Percentiles rank a stretch among this genome's conserved stretches.
These are phyloP conservation scores for Nyctibius grandis DNA, from an alignment of 2,797 vertebrate species.

Conservation along the genomic window DNA sequence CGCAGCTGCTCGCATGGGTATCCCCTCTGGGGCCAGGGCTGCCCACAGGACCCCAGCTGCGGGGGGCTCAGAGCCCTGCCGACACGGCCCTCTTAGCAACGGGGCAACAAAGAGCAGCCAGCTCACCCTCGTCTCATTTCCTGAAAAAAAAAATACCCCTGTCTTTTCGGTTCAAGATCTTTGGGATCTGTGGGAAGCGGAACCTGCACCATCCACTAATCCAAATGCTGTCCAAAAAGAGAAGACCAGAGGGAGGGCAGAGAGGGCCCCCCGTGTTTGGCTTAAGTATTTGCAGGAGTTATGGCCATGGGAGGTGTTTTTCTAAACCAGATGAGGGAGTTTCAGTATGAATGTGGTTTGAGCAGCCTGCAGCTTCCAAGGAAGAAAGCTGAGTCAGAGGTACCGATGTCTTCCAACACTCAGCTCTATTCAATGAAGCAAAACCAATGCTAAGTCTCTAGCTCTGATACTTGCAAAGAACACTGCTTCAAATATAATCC, in stretches of 20 bases:
- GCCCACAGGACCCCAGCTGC: not conserved
- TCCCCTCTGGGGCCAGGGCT: not conserved
- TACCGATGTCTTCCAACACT: not conserved
- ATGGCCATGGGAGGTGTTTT: not conserved
- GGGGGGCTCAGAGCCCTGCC: not conserved
- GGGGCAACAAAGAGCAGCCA: not conserved
- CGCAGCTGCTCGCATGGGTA: not conserved
- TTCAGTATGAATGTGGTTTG: not conserved
- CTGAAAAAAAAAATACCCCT: not conserved
- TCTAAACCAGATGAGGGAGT: not conserved
- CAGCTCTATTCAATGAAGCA: not conserved
- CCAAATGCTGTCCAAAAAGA: not conserved
- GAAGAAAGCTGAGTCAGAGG: slow-evolving; percentile 25
- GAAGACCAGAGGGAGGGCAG: not conserved
- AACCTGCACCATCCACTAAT: not conserved
- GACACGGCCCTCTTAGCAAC: not conserved
- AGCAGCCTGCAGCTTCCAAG: not conserved
- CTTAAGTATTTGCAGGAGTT: not conserved
- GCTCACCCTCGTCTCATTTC: not conserved
- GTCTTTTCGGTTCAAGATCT: too few relatives aligned
- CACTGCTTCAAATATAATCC: not conserved
- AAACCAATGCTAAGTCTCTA: not conserved
- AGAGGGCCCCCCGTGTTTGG: not conserved
- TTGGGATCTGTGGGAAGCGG: too few relatives aligned
- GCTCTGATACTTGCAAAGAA: not conserved